A percentile compares a stretch with the other conserved stretches of the same genome.
Conservation (phyloP, 2,113 vertebrate genomes). For the Brachionichthys hirsutus region DNA sequence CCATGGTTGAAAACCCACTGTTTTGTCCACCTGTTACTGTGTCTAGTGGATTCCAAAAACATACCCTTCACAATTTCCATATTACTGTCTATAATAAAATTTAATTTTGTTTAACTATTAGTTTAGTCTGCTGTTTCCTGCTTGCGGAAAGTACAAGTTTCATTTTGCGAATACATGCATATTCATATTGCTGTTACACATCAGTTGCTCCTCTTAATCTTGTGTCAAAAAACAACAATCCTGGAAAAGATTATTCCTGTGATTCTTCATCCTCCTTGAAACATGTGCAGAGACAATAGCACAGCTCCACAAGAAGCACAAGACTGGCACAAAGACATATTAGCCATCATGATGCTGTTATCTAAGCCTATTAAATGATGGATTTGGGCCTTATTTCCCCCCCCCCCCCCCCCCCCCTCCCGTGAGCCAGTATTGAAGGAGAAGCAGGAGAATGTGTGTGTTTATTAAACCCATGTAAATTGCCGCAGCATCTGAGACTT, state of each 20-base stretch:
- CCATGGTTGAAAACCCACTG: no score
- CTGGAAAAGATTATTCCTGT: conserved; percentile 28
- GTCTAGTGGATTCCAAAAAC: no score
- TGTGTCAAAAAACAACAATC: conserved; percentile 35
- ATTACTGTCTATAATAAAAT: no score
- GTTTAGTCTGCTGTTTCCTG: no score
- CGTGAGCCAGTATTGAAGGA: conserved; percentile 26
- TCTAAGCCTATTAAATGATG: conserved; percentile 56
- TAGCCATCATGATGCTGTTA: conserved; percentile 43
- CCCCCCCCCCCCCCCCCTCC: background rate
- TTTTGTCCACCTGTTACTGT: no score
- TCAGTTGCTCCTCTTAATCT: conserved; percentile 29
- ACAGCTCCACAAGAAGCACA: conserved; percentile 29
- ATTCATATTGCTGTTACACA: no score
- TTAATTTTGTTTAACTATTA: no score
- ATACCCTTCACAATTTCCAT: no score
- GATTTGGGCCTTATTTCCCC: conserved; percentile 30
- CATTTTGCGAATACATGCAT: no score
- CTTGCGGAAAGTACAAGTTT: no score
- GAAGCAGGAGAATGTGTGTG: conserved; percentile 44
- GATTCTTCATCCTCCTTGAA: conserved; percentile 26
- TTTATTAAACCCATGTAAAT: conserved; percentile 65
- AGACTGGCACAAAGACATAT: conserved; percentile 43
- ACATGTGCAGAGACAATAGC: conserved; percentile 22
- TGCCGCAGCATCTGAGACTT: conserved; percentile 53